Evolutionary conservation across 2,888 invertebrate genomes (phyloP).

Genomic region (Platycheirus albimanus): DNA sequence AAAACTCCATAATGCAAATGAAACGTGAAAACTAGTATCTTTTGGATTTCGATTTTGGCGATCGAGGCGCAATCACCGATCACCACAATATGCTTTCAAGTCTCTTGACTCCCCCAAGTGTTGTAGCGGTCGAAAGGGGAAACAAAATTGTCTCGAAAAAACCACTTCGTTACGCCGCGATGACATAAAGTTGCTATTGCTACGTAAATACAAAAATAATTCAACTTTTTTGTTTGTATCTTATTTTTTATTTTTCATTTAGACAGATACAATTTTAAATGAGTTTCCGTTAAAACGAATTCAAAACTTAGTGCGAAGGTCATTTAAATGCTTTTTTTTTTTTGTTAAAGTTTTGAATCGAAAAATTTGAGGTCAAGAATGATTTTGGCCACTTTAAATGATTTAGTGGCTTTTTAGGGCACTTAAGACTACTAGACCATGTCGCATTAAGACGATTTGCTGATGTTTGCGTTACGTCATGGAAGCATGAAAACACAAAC

Average conservation of each 20-base stretch:
- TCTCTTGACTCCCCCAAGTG: background rate
- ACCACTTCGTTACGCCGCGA: background rate
- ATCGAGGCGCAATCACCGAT: constrained; percentile 34
- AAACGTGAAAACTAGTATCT: constrained; percentile 52
- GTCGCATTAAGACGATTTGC: background rate
- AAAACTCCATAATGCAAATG: constrained; percentile 47
- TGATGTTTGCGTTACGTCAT: constrained; percentile 12
- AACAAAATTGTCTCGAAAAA: background rate
- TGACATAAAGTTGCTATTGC: constrained; percentile 7
- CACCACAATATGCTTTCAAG: background rate
- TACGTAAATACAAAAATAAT: no score
- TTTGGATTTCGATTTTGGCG: constrained; percentile 51
- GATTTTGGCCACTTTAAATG: constrained; percentile 13
- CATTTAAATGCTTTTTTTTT: background rate
- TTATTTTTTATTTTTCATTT: background rate
- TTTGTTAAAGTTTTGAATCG: background rate
- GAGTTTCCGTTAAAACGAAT: background rate
- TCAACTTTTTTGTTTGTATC: background rate
- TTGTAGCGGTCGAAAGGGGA: background rate
- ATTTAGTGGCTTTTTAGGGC: background rate
- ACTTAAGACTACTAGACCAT: background rate
- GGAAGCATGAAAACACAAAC: background rate
- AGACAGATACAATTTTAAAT: background rate
- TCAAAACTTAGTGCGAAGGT: background rate
- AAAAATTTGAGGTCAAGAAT: constrained; percentile 2